Evolutionary conservation across 1,140 invertebrate species (phyloP), one percentile per base, ranked within the genome.

Genomic region (Drosophila chauvacae): DNA sequence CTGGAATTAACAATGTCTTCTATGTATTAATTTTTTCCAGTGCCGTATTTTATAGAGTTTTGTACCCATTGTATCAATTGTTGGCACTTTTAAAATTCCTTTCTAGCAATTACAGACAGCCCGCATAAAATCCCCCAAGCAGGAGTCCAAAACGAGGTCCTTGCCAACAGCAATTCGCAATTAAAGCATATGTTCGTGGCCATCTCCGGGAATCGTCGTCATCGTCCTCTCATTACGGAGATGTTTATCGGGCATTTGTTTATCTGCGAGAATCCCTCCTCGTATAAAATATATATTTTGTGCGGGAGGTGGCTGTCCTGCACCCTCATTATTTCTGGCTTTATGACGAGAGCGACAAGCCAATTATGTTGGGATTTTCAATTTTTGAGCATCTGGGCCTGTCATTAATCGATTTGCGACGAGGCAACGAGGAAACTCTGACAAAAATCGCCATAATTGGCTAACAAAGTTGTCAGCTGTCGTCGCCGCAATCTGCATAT

Each of bases 241-340:
- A 88, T 88, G 81, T 76, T 90, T 88, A 88, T 88, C 85, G 18
- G 28, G 51, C 60, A 65, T 86, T 90, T 68, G 81, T 62, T 69
- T 82, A 71, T 81, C 75, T 78, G 70, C 76, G 45, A 77, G 72
- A 77, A 77, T 80, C 77, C 74, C 61, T 60, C 26, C 23, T 20
- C 50, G n/a, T 13, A 14, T 47, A 26, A 59, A 23, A 30, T 48
- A 7, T 50, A 44, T 23, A 51, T 55, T 28, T 58, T 77, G 74
- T 77, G 75, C 66, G 76, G 66, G 75, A 73, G 77, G 33, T 39
- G 53, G 47, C 39, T 20, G 60, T 37, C 77, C 35, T 44, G 56
- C 80, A 81, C 77, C 85, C 84, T 88, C 84, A 90, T 88, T 88
- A 90, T 88, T 90, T 90, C 63, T 71, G 84, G 85, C 83, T 84